These are phyloP conservation scores for Macrophya annulata DNA, from an alignment of 2,888 invertebrate species.

Conservation along the genomic window DNA sequence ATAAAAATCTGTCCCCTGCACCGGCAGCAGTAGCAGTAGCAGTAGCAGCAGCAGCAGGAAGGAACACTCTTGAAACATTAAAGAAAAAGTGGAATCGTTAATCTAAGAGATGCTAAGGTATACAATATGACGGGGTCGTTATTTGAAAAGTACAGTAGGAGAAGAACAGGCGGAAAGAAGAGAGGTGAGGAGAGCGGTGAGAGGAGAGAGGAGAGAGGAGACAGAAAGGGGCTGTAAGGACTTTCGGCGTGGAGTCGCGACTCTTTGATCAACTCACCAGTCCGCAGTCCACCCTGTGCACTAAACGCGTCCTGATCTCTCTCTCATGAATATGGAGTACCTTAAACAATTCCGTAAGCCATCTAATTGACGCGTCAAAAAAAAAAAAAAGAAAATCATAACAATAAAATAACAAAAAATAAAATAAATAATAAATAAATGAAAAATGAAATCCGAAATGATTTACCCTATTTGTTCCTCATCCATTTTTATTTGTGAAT, in stretches of 20 bases:
- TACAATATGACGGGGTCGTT: slow-evolving; percentile 75
- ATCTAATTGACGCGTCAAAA: slow-evolving; percentile 73
- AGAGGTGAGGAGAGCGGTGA: slow-evolving; percentile 56
- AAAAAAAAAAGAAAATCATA: slow-evolving; percentile 16
- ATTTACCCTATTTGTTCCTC: slow-evolving; percentile 3
- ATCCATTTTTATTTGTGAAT: neutral
- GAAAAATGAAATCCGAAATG: neutral
- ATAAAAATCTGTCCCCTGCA: slow-evolving; percentile 1
- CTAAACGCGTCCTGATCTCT: slow-evolving; percentile 76
- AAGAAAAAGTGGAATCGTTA: slow-evolving; percentile 69
- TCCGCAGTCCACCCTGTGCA: slow-evolving; percentile 67
- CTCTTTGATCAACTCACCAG: slow-evolving; percentile 76
- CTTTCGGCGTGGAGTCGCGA: slow-evolving; percentile 67
- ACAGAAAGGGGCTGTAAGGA: slow-evolving; percentile 71
- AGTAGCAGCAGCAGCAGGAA: slow-evolving; percentile 11
- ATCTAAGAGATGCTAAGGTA: slow-evolving; percentile 76
- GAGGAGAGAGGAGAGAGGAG: slow-evolving; percentile 56
- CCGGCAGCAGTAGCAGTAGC: slow-evolving; percentile 4
- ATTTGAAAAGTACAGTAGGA: slow-evolving; percentile 74
- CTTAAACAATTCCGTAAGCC: slow-evolving; percentile 62
- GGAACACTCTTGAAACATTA: slow-evolving; percentile 62
- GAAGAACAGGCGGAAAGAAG: slow-evolving; percentile 57
- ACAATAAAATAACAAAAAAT: slow-evolving; percentile 8
- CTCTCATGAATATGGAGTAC: slow-evolving; percentile 75
- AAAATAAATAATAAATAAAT: slow-evolving; percentile 6